Conservation (phyloP, 2,113 vertebrate species). For the Abramis brama region DNA sequence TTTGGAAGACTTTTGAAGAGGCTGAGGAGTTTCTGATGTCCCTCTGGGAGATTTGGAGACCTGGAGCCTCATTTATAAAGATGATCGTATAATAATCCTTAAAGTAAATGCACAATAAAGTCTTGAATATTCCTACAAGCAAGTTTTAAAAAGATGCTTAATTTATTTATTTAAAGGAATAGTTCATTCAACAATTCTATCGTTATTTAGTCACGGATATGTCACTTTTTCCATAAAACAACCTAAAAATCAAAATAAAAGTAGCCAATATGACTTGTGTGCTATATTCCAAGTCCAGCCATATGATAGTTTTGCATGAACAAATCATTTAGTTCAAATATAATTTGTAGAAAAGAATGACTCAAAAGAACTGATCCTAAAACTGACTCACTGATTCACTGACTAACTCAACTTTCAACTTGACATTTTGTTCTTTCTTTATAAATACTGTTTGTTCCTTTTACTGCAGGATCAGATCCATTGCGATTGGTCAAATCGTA, state of each 20-base stretch:
- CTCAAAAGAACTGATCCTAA: not conserved
- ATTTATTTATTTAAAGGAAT: too few relatives aligned
- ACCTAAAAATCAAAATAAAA: too few relatives aligned
- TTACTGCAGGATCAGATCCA: not conserved
- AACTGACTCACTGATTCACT: not conserved
- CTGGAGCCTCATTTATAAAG: not conserved
- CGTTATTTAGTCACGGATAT: too few relatives aligned
- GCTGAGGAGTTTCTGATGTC: slow-evolving; percentile 32
- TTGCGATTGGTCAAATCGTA: not conserved
- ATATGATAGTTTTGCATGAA: too few relatives aligned
- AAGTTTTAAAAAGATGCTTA: not conserved
- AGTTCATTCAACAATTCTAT: too few relatives aligned
- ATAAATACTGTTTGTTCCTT: not conserved
- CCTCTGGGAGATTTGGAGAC: not conserved
- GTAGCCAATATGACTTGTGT: too few relatives aligned
- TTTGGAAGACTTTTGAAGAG: slow-evolving; percentile 41
- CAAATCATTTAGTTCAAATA: too few relatives aligned
- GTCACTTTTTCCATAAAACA: too few relatives aligned
- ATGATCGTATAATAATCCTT: not conserved
- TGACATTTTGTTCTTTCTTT: not conserved
- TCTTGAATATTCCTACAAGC: not conserved
- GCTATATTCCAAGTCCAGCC: too few relatives aligned
- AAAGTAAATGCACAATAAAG: not conserved
- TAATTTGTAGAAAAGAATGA: not conserved
- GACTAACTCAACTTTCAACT: not conserved